Evolutionary conservation across 2,113 vertebrate species (phyloP).

Genomic region (Lampris megalopsis): DNA sequence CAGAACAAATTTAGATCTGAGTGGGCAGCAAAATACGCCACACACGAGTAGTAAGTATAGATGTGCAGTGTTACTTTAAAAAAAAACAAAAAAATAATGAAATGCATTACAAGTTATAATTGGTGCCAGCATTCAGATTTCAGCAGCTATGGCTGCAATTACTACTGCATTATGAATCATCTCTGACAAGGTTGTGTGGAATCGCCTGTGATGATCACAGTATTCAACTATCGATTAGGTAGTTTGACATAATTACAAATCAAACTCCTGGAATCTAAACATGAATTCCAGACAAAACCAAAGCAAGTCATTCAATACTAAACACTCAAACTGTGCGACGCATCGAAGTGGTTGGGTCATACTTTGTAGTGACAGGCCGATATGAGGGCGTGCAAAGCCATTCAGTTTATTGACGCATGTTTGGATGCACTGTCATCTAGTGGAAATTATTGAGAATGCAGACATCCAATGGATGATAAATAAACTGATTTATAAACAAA

Average conservation of each 20-base stretch:
- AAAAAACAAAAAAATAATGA: too few relatives aligned
- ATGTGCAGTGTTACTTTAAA: neutral
- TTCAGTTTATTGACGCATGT: neutral
- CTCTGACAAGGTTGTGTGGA: neutral
- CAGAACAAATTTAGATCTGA: neutral
- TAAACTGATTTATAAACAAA: neutral
- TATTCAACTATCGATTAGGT: neutral
- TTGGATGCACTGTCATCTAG: conserved; percentile 65
- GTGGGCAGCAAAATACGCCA: neutral
- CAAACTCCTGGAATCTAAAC: neutral
- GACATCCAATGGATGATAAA: neutral
- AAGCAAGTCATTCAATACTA: too few relatives aligned
- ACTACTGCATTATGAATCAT: neutral
- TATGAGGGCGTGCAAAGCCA: too few relatives aligned
- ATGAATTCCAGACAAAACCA: neutral
- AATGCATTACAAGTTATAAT: too few relatives aligned
- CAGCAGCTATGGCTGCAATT: neutral
- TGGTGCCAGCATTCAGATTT: neutral
- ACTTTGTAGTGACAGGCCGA: too few relatives aligned
- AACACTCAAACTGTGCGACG: neutral
- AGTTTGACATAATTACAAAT: neutral
- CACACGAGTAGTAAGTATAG: neutral
- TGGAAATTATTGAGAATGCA: conserved; percentile 50
- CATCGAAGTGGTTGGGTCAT: neutral
- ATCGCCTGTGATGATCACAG: too few relatives aligned